Base-by-base conservation (phyloP, 2,797 vertebrate species). In the Oryzias dopingdopingensis region DNA sequence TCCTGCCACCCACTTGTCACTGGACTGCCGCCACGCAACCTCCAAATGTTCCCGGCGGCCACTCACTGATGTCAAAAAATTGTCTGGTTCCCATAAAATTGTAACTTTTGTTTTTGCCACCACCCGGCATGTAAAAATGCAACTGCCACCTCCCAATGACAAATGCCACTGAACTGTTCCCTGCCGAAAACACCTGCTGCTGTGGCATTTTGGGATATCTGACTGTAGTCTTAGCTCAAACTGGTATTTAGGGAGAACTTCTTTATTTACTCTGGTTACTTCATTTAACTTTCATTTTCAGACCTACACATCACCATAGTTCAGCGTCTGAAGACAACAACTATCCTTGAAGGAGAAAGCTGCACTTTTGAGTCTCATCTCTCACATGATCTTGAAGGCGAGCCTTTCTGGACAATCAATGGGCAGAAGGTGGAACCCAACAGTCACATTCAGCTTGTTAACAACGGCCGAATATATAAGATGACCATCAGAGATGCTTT, bases 281-380 rank as follows among this genome's bases (percentile, higher is more conserved):
- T 14, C 18, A 0, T 26, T 17, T 41, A 16, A 13, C 32, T 65
- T 37, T 3, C 10, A 37, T 37, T 37, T 59, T 12, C 82, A 99
- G 97, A 97, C 37, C 81, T 97, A 52, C 92, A 91, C 23, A 88
- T 98, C 7, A 92, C 93, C 55, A 95, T 99, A 77, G 92, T 93
- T 20, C 97, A 96, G 51, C 89, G 95, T 0, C 75, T 98, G 52
- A 96, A 95, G 83, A 95, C 92, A 3, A 73, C 71, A 0, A 90
- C 95, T 52, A 86, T 95, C 23, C 83, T 91, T 8, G 94, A 96
- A 71, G 95, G 95, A 0, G 95, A 97, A 76, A 83, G 73, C 55
- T 97, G 95, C 82, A 91, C 62, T 40, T 98, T 99, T 42, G 95
- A 97, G 67, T 98, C 96, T 14, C 57, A 92, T 51, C 87, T 99